Conservation (phyloP, 1,140 invertebrate species). For the Papilio polytes region DNA sequence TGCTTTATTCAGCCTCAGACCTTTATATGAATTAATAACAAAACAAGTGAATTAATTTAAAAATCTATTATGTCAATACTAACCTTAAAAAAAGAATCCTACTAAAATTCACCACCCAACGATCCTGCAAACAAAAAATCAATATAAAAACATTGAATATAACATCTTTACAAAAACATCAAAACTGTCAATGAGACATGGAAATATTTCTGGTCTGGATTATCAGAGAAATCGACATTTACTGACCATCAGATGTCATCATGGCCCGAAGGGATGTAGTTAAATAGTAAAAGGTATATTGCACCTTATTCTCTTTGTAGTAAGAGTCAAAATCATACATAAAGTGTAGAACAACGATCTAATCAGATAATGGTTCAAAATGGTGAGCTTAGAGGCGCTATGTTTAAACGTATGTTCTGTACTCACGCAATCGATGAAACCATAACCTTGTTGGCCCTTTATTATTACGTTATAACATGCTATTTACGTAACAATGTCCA, state of each 20-base stretch:
- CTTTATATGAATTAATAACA: too few relatives aligned
- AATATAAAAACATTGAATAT: neutral
- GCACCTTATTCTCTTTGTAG: neutral
- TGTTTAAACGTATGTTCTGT: conserved; percentile 4
- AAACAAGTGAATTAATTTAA: neutral
- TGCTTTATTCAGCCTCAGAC: too few relatives aligned
- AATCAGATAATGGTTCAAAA: conserved; percentile 31
- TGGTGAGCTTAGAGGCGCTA: conserved; percentile 23
- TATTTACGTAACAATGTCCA: conserved; percentile 3
- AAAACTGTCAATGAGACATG: neutral
- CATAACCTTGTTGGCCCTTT: conserved; percentile 14
- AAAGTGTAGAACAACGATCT: neutral
- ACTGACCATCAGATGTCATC: conserved; percentile 6
- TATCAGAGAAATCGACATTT: neutral
- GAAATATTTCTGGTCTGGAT: neutral
- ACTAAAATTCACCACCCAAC: neutral
- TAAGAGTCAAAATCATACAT: neutral
- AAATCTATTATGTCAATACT: neutral
- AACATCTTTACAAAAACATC: neutral
- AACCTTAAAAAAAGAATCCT: conserved; percentile 1
- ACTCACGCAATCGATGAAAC: conserved; percentile 20
- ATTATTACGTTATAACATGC: conserved; percentile 16
- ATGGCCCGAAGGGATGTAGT: neutral
- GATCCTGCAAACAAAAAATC: conserved; percentile 1
- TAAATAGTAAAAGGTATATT: neutral